Percentiles rank a stretch among this genome's conserved stretches.
Conservation (phyloP, 1,140 invertebrate genomes). For the Diorhabda elongata region DNA sequence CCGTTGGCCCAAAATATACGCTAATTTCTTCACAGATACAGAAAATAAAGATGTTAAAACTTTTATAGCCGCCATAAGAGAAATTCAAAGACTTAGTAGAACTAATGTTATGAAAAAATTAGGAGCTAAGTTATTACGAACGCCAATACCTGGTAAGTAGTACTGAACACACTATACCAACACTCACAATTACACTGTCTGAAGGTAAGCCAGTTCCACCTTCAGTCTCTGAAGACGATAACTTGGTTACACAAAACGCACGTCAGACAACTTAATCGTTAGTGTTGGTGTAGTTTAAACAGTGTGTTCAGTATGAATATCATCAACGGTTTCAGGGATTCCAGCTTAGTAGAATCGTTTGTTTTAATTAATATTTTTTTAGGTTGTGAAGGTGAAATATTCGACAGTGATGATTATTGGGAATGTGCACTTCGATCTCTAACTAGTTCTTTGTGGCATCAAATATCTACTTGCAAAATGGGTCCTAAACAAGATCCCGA, state of each 20-base stretch:
- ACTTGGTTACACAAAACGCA: no score
- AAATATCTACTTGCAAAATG: conserved; percentile 60
- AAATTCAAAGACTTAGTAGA: conserved; percentile 38
- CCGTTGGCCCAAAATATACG: conserved; percentile 61
- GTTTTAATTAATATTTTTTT: not conserved
- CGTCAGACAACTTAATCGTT: no score
- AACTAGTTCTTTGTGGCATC: conserved; percentile 52
- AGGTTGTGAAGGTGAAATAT: conserved; percentile 30
- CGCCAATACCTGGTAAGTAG: conserved; percentile 44
- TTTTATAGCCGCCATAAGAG: conserved; percentile 45
- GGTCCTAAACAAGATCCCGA: conserved; percentile 51
- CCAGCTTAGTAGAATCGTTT: no score
- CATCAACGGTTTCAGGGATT: no score
- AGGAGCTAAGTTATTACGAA: conserved; percentile 45
- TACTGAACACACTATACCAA: no score
- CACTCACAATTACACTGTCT: no score
- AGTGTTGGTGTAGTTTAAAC: no score
- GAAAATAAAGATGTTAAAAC: conserved; percentile 48
- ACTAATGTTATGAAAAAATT: conserved; percentile 46
- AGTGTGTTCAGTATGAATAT: no score
- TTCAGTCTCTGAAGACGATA: no score
- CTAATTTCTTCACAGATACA: conserved; percentile 58
- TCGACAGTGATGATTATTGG: conserved; percentile 65
- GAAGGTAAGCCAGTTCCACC: no score
- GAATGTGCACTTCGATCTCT: conserved; percentile 59